These are phyloP conservation scores for Aporrectodea caliginosa DNA, from an alignment of 1,140 invertebrate species.

Conservation along the genomic window DNA sequence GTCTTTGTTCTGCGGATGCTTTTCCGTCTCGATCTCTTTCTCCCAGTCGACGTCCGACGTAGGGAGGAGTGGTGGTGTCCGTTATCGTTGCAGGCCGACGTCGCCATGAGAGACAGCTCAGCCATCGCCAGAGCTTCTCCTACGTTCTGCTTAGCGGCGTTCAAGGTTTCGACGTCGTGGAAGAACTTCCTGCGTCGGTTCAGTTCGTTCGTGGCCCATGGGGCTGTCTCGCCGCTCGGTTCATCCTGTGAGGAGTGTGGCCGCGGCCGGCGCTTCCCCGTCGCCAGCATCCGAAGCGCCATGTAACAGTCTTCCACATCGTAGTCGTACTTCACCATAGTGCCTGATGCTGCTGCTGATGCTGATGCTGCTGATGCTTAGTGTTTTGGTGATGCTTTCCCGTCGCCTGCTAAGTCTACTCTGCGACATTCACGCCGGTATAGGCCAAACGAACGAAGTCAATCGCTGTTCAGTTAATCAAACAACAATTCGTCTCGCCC, in stretches of 20 bases:
- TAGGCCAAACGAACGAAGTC: not conserved
- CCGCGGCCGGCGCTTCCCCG: not conserved
- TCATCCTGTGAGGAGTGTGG: not conserved
- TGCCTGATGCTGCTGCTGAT: no score
- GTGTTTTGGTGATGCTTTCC: no score
- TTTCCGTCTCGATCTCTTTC: not conserved
- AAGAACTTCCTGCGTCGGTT: not conserved
- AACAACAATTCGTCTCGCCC: not conserved
- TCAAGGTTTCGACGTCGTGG: not conserved
- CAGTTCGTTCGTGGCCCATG: not conserved
- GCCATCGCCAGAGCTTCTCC: not conserved
- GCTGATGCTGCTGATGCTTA: no score
- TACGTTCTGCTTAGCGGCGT: not conserved
- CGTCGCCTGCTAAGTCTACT: not conserved
- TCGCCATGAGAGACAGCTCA: not conserved
- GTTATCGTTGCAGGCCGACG: not conserved
- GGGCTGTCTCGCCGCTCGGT: not conserved
- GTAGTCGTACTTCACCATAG: not conserved
- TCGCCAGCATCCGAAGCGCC: not conserved
- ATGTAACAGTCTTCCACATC: not conserved
- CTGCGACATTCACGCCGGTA: not conserved
- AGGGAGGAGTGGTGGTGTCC: no score
- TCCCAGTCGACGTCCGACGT: not conserved
- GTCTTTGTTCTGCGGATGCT: no score
- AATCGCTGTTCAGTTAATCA: not conserved